phyloP scores from a whole-genome alignment of 2,888 invertebrate genomes.

The Pollenia angustigena region DNA sequence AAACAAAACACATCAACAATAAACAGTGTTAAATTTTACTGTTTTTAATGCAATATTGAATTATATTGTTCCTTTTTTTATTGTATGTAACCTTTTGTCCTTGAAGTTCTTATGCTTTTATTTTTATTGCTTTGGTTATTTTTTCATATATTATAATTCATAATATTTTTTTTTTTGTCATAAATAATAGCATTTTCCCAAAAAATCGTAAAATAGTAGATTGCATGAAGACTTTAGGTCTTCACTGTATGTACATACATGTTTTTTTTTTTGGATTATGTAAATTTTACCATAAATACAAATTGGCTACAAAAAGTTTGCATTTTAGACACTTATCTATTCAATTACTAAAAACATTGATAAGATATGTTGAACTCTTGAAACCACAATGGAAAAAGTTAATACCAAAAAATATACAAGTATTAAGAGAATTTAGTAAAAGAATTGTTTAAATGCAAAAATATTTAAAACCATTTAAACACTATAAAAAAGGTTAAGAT shows the following conservation, averaged over 20 bases:
- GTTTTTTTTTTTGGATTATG: constrained; percentile 11
- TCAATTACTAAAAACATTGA: not conserved
- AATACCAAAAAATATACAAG: not conserved
- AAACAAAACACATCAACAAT: too few species aligned
- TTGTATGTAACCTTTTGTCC: too few species aligned
- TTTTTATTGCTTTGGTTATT: too few species aligned
- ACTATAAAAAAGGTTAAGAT: not conserved
- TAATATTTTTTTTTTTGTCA: too few species aligned
- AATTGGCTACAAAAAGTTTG: constrained; percentile 1
- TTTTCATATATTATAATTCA: too few species aligned
- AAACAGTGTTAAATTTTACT: too few species aligned
- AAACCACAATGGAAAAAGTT: constrained; percentile 33
- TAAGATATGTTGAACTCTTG: constrained; percentile 19
- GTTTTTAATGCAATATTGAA: too few species aligned
- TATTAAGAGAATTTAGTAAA: not conserved
- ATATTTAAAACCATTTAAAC: not conserved
- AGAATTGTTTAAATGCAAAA: not conserved
- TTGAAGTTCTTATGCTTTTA: too few species aligned
- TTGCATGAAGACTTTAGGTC: too few species aligned
- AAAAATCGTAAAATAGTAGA: too few species aligned
- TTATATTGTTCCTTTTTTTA: too few species aligned
- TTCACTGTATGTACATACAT: not conserved
- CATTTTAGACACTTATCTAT: not conserved
- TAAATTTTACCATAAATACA: constrained; percentile 37
- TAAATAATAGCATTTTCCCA: too few species aligned